phyloP scores from a whole-genome alignment of 2,113 vertebrate species.

The Globicephala melas region DNA sequence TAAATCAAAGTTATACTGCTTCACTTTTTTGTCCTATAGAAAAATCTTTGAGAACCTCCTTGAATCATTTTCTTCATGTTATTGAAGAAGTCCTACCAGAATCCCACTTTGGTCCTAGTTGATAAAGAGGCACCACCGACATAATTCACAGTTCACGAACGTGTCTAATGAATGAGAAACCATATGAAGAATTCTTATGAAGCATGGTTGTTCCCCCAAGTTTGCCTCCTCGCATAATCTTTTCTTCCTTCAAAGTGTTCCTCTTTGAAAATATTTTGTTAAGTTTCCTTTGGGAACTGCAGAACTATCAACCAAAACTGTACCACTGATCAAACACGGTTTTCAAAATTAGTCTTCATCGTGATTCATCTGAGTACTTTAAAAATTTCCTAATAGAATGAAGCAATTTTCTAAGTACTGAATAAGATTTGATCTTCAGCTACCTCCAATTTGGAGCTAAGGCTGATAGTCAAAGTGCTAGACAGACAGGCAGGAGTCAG shows the following conservation, averaged over 20 bases:
- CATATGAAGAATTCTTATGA: conserved; percentile 33
- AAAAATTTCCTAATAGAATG: neutral
- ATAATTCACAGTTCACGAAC: conserved; percentile 18
- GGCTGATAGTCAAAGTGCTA: neutral
- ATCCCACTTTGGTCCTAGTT: neutral
- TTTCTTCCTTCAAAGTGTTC: conserved; percentile 40
- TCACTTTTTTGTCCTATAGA: neutral
- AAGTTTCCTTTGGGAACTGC: conserved; percentile 24
- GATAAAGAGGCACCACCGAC: neutral
- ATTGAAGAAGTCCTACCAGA: conserved; percentile 31
- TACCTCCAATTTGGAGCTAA: neutral
- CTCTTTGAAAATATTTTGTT: conserved; percentile 56
- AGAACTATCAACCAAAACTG: conserved; percentile 36
- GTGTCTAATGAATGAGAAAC: conserved; percentile 55
- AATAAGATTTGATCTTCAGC: neutral
- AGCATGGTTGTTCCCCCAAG: neutral
- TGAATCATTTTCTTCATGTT: neutral
- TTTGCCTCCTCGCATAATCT: neutral
- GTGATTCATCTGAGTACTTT: conserved; percentile 45
- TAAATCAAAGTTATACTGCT: neutral
- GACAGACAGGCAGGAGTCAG: neutral
- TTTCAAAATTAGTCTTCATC: conserved; percentile 56
- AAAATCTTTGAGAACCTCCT: conserved; percentile 39
- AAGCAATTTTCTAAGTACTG: neutral
- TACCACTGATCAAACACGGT: conserved; percentile 31